These are phyloP conservation scores for Cordilura impudica DNA, from an alignment of 2,888 invertebrate genomes.

Conservation along the genomic window DNA sequence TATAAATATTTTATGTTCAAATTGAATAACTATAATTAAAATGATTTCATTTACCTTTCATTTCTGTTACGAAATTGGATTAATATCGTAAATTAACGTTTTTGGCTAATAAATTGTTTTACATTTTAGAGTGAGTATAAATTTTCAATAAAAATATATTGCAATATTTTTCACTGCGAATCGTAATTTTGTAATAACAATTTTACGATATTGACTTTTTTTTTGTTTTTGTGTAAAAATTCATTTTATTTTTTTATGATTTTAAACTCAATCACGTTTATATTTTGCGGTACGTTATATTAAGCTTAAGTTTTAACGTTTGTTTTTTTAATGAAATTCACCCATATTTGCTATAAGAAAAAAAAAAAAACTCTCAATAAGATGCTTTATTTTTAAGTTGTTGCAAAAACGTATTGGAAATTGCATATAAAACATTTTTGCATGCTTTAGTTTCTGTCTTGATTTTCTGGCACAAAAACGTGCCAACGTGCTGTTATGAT, in stretches of 20 bases:
- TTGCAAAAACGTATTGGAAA: slow-evolving; percentile 23
- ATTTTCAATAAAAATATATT: too few species aligned
- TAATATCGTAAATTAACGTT: too few species aligned
- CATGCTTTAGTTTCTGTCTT: slow-evolving; percentile 61
- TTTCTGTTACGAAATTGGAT: too few species aligned
- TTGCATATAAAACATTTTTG: slow-evolving; percentile 50
- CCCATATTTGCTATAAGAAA: slow-evolving; percentile 29
- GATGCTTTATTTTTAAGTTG: slow-evolving; percentile 39
- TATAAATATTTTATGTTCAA: too few species aligned
- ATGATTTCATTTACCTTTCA: too few species aligned
- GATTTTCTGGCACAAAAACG: slow-evolving; percentile 62
- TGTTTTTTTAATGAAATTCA: slow-evolving; percentile 21
- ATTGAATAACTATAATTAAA: too few species aligned
- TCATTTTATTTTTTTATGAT: slow-evolving; percentile 43
- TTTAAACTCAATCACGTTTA: slow-evolving; percentile 62
- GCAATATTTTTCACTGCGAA: too few species aligned
- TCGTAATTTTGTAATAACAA: too few species aligned
- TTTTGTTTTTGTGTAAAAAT: background rate
- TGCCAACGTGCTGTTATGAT: slow-evolving; percentile 61
- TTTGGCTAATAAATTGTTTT: too few species aligned
- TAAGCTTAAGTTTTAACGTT: background rate
- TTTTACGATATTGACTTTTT: too few species aligned
- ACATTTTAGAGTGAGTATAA: too few species aligned
- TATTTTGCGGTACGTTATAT: background rate
- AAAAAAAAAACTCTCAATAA: slow-evolving; percentile 19